phyloP scores from a whole-genome alignment of 2,797 vertebrate genomes.

The Sebastes hubbsi region DNA sequence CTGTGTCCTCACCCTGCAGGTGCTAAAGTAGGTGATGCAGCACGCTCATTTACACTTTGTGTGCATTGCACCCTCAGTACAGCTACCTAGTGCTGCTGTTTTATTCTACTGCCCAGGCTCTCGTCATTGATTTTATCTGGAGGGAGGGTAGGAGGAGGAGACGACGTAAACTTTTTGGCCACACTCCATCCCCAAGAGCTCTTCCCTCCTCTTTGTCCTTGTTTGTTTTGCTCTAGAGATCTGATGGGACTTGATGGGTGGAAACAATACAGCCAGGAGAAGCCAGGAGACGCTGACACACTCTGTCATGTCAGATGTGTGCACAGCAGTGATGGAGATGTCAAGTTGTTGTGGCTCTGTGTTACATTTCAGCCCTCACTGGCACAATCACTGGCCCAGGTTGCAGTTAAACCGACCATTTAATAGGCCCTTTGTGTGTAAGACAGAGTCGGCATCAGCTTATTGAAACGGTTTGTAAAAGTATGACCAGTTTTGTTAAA shows the following conservation, averaged over 20 bases:
- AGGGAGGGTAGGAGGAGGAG: background rate
- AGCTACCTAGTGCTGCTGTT: conserved; percentile 37
- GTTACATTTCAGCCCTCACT: background rate
- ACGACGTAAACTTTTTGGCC: conserved; percentile 34
- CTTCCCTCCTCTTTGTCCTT: conserved; percentile 6
- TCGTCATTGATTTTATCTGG: conserved; percentile 61
- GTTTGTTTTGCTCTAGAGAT: conserved; percentile 37
- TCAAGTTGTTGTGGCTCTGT: conserved; percentile 20
- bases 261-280: conserved; percentile 35
- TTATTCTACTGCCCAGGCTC: conserved; percentile 53
- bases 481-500: background rate
- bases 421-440: background rate
- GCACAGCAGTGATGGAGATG: conserved; percentile 18
- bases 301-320: conserved; percentile 42
- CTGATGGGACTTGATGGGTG: conserved; percentile 39
- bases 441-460: background rate
- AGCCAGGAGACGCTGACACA: conserved; percentile 34
- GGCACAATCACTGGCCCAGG: background rate
- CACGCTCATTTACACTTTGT: conserved; percentile 29
- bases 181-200: conserved; percentile 30
- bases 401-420: background rate
- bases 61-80: conserved; percentile 30
- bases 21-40: conserved; percentile 24
- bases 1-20: conserved; percentile 32
- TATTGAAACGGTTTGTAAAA: background rate